A percentile compares a stretch with the other conserved stretches of the same genome.
Evolutionary conservation across 2,888 invertebrate species (phyloP).

Genomic region (Drosophila sordidula): DNA sequence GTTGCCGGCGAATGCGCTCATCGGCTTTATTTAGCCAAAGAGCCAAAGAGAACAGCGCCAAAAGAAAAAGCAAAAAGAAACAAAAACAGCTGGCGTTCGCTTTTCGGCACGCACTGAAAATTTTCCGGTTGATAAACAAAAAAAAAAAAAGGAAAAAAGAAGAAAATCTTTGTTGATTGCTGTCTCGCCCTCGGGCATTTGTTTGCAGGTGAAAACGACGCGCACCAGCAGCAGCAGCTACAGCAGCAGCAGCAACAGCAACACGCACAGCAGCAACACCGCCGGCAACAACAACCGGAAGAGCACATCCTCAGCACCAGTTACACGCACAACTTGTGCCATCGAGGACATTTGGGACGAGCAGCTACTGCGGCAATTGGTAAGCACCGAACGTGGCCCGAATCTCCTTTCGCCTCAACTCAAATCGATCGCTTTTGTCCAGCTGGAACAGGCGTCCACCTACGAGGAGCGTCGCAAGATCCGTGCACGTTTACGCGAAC

Average conservation of each 20-base stretch:
- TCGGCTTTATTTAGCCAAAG: slow-evolving; percentile 71
- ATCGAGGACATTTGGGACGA: slow-evolving; percentile 92
- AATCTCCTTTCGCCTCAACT: no score
- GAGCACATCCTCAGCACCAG: slow-evolving; percentile 85
- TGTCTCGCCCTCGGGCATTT: slow-evolving; percentile 44
- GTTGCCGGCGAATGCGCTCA: slow-evolving; percentile 71
- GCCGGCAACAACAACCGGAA: slow-evolving; percentile 44
- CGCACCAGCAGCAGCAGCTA: slow-evolving; percentile 83
- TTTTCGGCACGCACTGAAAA: slow-evolving; percentile 36
- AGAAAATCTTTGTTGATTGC: neutral
- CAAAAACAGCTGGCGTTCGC: slow-evolving; percentile 63
- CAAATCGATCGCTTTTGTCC: slow-evolving; percentile 30
- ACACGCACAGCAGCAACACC: slow-evolving; percentile 75
- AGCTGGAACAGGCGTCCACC: slow-evolving; percentile 94
- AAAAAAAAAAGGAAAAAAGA: neutral
- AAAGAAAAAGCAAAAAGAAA: slow-evolving; percentile 1
- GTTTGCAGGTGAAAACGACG: slow-evolving; percentile 87
- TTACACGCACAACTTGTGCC: slow-evolving; percentile 87
- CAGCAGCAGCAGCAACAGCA: slow-evolving; percentile 39
- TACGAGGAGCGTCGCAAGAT: slow-evolving; percentile 94
- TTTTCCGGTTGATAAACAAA: slow-evolving; percentile 72
- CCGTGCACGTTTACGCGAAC: slow-evolving; percentile 91
- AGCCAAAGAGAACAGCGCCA: neutral
- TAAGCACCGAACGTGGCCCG: slow-evolving; percentile 83
- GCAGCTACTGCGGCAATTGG: slow-evolving; percentile 89